Evolutionary conservation across 2,888 invertebrate genomes (phyloP), one percentile per base, ranked within the genome.

Genomic region (Drosophila kanekoi): DNA sequence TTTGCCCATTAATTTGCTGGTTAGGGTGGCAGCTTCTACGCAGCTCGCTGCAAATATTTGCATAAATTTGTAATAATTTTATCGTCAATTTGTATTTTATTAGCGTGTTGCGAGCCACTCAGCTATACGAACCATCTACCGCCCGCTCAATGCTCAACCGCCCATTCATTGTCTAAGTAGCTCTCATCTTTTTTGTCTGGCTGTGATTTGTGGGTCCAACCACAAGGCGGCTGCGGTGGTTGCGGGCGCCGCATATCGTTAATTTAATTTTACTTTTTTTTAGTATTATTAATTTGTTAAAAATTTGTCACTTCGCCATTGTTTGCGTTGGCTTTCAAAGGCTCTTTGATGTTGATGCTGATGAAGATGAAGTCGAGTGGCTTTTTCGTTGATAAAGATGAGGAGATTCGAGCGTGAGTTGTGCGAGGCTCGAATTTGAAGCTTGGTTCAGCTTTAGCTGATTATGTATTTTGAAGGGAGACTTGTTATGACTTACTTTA

Each of bases 1-100:
- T 80, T 81, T 84, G 80, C 85, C 82, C 85, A 87, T 87, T 87
- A 87, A 84, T 84, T 85, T 81, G 72, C 65, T 58, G 72, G 67
- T 56, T 72, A 57, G 76, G 83, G 80, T 72, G 61, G 70, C 53
- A 44, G 65, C 67, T 48, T 64, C 52, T 51, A 38, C 64, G 59
- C n/a, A 44, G 33, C 41, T 51, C 28, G 57, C 64, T 72, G 86
- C 86, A 85, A 89, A 89, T 83, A 91, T 91, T 90, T 90, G 89
- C 91, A 91, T 91, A 91, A 90, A 90, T 90, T 90, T 90, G 90
- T 90, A 90, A 91, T 90, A 90, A 89, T 90, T 90, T 91, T 79
- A 86, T 87, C 81, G 87, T 86, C 89, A 89, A 90, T 90, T 90
- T 90, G 87, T 78, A 77, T 90, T 90, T 90, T 90, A 90, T 90